Base-by-base conservation (phyloP, 2,888 invertebrate species). In the Dexiosoma caninum region DNA sequence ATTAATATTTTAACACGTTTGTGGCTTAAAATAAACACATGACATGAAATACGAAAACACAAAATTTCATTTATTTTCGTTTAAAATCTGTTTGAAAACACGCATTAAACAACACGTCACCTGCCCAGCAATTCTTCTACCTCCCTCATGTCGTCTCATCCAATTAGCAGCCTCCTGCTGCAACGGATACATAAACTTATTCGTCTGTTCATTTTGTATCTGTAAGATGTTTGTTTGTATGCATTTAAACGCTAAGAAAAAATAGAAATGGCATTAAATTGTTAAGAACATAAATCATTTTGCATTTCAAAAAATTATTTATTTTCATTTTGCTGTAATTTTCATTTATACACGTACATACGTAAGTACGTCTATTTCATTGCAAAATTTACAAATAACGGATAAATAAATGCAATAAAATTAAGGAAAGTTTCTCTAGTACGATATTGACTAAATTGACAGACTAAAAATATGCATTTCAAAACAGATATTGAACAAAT, bases 11-110 rank as follows among this genome's bases (percentile, higher is more conserved):
- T 37, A 37, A 37, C 3, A 37, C 1, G n/a, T n/a, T 37, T 37
- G n/a, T n/a, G n/a, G 6, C 37, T 4, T 40, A 27, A 59, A 27
- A 59, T 8, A 30, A 8, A 16, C 2, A 44, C 10, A 35, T 19
- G 27, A 27, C 27, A 27, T 27, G 27, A 27, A 27, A 32, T n/a
- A 14, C 21, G 1, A 19, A 8, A 62, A 0, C 0, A 16, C 42
- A 49, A 37, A 37, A 23, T 21, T 49, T 37, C 3, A 16, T 19
- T 40, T 66, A 40, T 66, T 53, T 66, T 53, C 5, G 12, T 30
- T 53, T 66, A 40, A 37, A n/a, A 16, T 66, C 53, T 62, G 35
- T 66, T 66, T 30, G 16, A 40, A 40, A 66, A 51, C 51, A 40
- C 51, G 66, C 40, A 66, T 66, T 66, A 51, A 40, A 27, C n/a